phyloP scores from a whole-genome alignment of 2,888 invertebrate species.

The Acanthosepion pharaonis region DNA sequence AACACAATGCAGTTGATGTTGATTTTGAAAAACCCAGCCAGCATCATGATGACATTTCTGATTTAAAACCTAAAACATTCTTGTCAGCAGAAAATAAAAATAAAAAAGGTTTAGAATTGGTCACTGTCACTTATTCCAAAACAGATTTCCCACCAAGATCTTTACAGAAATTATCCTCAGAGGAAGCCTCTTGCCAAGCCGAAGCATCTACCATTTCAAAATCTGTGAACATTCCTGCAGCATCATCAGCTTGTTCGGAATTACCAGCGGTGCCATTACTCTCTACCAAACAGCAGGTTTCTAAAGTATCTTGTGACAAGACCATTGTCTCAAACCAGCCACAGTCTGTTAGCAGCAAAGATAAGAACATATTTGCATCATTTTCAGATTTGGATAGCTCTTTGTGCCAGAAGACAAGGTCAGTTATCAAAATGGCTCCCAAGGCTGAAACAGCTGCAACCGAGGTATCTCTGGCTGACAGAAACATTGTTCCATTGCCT shows the following conservation, averaged over 20 bases:
- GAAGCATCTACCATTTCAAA: neutral
- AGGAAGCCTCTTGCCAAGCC: neutral
- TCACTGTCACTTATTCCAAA: neutral
- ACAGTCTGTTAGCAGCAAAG: neutral
- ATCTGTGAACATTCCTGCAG: neutral
- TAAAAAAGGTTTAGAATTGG: neutral
- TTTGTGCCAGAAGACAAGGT: neutral
- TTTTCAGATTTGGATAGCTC: neutral
- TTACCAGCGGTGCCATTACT: neutral
- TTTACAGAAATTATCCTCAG: neutral
- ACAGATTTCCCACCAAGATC: neutral
- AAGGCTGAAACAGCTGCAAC: neutral
- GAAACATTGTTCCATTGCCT: neutral
- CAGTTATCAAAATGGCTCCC: constrained; percentile 14
- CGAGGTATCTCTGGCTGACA: neutral
- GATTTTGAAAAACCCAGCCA: neutral
- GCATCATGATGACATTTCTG: neutral
- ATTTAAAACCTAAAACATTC: neutral
- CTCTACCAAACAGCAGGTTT: neutral
- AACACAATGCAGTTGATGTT: neutral
- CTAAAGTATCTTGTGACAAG: neutral
- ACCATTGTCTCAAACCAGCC: neutral
- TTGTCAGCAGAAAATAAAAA: neutral
- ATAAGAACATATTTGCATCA: constrained; percentile 34
- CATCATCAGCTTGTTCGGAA: neutral